Evolutionary conservation across 2,113 vertebrate genomes (phyloP).

Genomic region (Erpornis zantholeuca): DNA sequence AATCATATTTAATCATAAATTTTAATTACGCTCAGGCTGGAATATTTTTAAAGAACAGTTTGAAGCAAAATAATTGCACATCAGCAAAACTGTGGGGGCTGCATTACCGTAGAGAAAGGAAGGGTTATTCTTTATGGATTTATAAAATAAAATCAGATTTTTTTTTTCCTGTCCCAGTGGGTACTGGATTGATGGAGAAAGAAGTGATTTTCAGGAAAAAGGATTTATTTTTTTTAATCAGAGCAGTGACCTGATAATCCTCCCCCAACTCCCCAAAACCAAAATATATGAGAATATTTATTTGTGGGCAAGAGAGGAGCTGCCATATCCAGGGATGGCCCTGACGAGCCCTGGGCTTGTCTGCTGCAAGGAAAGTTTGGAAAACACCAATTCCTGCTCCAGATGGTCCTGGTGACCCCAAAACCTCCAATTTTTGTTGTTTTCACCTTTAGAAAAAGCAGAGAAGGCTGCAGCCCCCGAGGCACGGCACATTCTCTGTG

Average conservation of each 20-base stretch:
- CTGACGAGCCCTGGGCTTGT: accelerated
- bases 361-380: background rate
- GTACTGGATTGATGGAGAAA: background rate
- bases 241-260: background rate
- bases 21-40: background rate
- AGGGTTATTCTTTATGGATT: background rate
- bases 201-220: background rate
- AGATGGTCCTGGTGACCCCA: accelerated
- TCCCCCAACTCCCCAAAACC: accelerated
- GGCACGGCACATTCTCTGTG: accelerated
- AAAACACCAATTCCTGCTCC: background rate
- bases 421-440: background rate
- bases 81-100: background rate
- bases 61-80: background rate
- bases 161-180: background rate
- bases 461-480: background rate
- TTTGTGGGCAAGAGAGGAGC: too few relatives aligned
- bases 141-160: background rate
- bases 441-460: background rate
- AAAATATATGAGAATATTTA: too few relatives aligned
- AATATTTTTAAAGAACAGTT: background rate
- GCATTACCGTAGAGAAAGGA: background rate
- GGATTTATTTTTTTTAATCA: background rate
- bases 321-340: background rate
- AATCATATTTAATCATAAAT: background rate